Evolutionary conservation across 2,113 vertebrate species (phyloP).

Genomic region (Planiliza haematocheilus): DNA sequence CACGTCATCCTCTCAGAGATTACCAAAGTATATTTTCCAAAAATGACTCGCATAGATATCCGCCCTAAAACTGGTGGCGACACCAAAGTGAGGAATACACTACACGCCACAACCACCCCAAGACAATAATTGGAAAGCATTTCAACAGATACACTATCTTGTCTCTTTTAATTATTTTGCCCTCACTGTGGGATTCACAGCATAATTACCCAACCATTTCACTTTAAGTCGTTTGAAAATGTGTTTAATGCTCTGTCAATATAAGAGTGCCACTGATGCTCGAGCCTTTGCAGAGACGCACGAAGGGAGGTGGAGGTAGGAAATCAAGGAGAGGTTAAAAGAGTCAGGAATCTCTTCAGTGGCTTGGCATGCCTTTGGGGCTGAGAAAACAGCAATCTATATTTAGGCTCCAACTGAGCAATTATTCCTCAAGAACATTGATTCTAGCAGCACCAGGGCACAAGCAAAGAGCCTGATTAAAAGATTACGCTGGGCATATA

Average conservation of each 20-base stretch:
- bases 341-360: slow-evolving; percentile 55
- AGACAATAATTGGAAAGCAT: slow-evolving; percentile 32
- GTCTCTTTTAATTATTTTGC: slow-evolving; percentile 43
- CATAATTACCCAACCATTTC: slow-evolving; percentile 18
- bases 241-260: slow-evolving; percentile 10
- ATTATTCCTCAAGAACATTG: slow-evolving; percentile 71
- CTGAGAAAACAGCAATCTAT: slow-evolving; percentile 56
- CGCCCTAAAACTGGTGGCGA: background rate
- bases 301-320: background rate
- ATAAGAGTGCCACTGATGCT: slow-evolving; percentile 1
- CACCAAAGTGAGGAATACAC: slow-evolving; percentile 1
- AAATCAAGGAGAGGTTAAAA: slow-evolving; percentile 55
- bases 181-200: background rate
- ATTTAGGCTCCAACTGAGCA: slow-evolving; percentile 68
- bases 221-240: slow-evolving; percentile 24
- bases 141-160: slow-evolving; percentile 18
- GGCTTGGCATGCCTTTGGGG: slow-evolving; percentile 37
- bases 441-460: slow-evolving; percentile 61
- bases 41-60: background rate
- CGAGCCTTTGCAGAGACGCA: background rate
- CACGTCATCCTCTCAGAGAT: slow-evolving; percentile 7
- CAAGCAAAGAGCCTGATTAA: slow-evolving; percentile 71
- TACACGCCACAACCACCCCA: slow-evolving; percentile 30
- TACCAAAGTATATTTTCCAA: slow-evolving; percentile 17
- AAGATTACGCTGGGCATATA: slow-evolving; percentile 65